These are phyloP conservation scores for Cyclopterus lumpus DNA, from an alignment of 2,797 vertebrate genomes.

Conservation along the genomic window DNA sequence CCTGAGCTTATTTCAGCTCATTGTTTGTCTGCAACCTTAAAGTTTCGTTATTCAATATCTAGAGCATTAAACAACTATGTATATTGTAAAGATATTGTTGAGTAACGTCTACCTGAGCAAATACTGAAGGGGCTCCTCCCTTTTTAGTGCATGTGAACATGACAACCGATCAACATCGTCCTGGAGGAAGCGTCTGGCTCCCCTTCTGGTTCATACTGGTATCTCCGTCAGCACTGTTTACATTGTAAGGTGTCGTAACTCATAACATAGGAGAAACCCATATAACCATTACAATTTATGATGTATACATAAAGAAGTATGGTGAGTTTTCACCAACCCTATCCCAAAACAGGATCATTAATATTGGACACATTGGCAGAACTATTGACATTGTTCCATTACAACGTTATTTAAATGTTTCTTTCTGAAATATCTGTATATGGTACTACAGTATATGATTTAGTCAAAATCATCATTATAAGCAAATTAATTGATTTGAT, in stretches of 20 bases:
- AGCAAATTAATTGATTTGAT: no score
- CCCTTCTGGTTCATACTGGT: background rate
- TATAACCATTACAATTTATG: background rate
- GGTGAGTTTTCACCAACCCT: background rate
- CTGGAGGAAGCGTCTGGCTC: background rate
- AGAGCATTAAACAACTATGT: background rate
- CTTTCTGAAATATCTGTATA: background rate
- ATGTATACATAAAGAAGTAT: background rate
- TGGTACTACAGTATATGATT: background rate
- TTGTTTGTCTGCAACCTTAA: background rate
- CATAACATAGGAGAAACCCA: background rate
- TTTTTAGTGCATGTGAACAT: background rate
- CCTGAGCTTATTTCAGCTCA: background rate
- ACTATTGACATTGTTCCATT: constrained; percentile 1
- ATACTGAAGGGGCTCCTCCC: background rate
- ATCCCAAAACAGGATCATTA: background rate
- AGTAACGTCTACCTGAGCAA: background rate
- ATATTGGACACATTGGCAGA: background rate
- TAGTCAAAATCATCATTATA: background rate
- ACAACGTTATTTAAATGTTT: background rate
- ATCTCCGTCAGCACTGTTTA: background rate
- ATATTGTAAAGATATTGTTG: accelerated
- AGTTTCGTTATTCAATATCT: background rate
- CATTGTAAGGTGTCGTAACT: background rate
- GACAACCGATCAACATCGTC: no score